phyloP scores from a whole-genome alignment of 2,888 invertebrate species.

The Petrolisthes cinctipes region DNA sequence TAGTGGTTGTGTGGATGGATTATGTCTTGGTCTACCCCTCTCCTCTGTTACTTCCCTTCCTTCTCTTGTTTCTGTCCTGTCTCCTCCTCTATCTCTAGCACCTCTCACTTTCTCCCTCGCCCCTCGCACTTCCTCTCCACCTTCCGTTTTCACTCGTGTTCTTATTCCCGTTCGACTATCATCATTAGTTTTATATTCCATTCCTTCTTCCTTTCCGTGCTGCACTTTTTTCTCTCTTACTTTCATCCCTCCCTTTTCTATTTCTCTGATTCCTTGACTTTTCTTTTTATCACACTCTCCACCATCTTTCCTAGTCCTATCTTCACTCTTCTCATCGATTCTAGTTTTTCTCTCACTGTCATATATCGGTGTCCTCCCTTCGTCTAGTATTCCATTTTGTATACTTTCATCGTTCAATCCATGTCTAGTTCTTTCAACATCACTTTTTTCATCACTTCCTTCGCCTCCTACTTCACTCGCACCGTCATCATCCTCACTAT shows the following conservation, averaged over 20 bases:
- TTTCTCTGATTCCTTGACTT: not conserved
- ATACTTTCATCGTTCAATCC: too few relatives aligned
- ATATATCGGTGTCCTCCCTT: too few relatives aligned
- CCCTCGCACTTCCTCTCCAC: not conserved
- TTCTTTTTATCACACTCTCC: not conserved
- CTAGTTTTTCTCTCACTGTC: not conserved
- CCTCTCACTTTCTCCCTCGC: not conserved
- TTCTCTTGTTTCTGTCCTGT: not conserved
- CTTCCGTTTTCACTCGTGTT: not conserved
- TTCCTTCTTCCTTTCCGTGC: not conserved
- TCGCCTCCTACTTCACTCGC: not conserved
- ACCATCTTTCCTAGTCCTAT: not conserved
- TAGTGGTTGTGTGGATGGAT: slow-evolving; percentile 6
- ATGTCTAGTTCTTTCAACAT: not conserved
- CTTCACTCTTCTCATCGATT: not conserved
- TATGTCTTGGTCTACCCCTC: not conserved
- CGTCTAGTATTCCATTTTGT: too few relatives aligned
- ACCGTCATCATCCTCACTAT: not conserved
- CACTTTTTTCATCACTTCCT: not conserved
- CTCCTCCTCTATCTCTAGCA: not conserved
- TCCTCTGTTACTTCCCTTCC: not conserved
- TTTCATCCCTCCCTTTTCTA: not conserved
- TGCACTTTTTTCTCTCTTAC: not conserved
- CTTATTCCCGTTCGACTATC: not conserved
- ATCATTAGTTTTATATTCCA: too few relatives aligned